Base-by-base conservation (phyloP, 2,888 invertebrate genomes). In the Dynastes maya region DNA sequence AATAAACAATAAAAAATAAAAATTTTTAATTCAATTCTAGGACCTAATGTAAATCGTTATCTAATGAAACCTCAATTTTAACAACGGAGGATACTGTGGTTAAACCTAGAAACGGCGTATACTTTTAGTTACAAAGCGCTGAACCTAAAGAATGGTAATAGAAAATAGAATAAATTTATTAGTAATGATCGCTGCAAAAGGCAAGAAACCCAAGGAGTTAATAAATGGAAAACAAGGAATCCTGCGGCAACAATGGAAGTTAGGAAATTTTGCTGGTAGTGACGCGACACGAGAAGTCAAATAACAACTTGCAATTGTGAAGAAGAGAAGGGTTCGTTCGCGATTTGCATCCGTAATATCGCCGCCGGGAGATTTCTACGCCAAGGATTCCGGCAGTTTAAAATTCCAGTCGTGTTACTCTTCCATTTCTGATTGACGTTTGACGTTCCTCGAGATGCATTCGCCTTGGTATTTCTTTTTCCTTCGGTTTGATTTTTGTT, bases 261-360 rank as follows among this genome's bases (percentile, higher is more conserved):
- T 27, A 11, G 29, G 27, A 74, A 61, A 16, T 74, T 74, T 61
- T 61, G 45, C 61, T 61, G 40, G 40, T 49, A 61, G 45, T 27
- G 61, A 61, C 61, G 61, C 40, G 72, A 74, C 63, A 74, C 29
- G 29, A 49, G 51, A 68, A 74, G 27, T 74, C 72, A 74, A 61
- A 74, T 74, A 74, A 61, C 72, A 74, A 74, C 40, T 74, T 61
- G 72, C 72, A 74, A 74, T 74, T 74, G 72, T 61, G 61, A 74
- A 22, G 63, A 61, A 61, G 61, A 74, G 72, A 68, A 51, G 61
- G 72, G 45, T 74, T 61, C 45, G 61, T 49, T 45, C 72, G 61
- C 61, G 72, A 74, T 74, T 61, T 74, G 72, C 72, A 74, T 74
- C 61, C 72, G 45, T 74, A 74, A 74, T 74, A 74, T 22, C 40